Base-by-base conservation (phyloP, 2,888 invertebrate species). In the Sphaerophoria taeniata region DNA sequence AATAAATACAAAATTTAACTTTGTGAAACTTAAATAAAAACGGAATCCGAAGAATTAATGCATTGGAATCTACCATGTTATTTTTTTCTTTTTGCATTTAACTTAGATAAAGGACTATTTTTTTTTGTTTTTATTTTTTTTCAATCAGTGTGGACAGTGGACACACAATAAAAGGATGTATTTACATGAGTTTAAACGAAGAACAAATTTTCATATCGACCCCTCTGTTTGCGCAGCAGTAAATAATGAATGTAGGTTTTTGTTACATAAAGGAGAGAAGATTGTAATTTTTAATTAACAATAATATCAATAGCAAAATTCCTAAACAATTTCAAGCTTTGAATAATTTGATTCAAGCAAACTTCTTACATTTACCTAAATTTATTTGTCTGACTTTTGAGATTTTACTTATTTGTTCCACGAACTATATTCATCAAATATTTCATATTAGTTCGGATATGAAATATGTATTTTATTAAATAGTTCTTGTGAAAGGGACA, bases 71-170 rank as follows among this genome's bases (percentile, higher is more conserved):
- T 74, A 72, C 75, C 75, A 71, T 75, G 75, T 65, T 84, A 72
- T 79, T 84, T 84, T 75, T 49, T 49, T n/a, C n/a, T n/a, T n/a
- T n/a, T n/a, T n/a, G n/a, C n/a, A n/a, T n/a, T n/a, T n/a, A n/a
- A n/a, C n/a, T n/a, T n/a, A n/a, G n/a, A 67, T 71, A 84, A 72
- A 75, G 79, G 71, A 69, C 84, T 75, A 55, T 71, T 65, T 74
- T 55, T 34, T 34, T 55, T 12, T 36, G 14, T 39, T 56, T 53
- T 6, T n/a, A 33, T 55, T 55, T 55, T 12, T 58, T 39, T 39
- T 58, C 73, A 73, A 69, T 78, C 45, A n/a, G 58, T 55, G 31
- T n/a, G 36, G 33, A 51, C 33, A 45, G 34, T 11, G 36, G 5
- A 49, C 31, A 60, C 72, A 53, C 61, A n/a, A 63, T 56, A 45